These are phyloP conservation scores for Castor canadensis DNA, from an alignment of 2,113 vertebrate species.

Conservation along the genomic window DNA sequence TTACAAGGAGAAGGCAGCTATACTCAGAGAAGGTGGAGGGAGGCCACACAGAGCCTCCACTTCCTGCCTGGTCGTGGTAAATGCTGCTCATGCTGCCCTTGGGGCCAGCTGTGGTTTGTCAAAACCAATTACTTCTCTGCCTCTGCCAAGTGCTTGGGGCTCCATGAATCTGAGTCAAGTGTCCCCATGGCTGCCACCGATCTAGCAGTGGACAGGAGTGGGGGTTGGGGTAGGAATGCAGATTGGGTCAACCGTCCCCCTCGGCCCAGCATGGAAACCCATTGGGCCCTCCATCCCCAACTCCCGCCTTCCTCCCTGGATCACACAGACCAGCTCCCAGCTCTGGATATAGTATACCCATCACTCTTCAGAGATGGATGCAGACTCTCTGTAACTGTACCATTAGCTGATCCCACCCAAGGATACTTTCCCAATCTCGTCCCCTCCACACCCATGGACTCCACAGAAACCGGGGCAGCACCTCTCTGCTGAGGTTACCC, in stretches of 20 bases:
- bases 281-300: not conserved
- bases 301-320: not conserved
- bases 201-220: not conserved
- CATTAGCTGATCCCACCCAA: not conserved
- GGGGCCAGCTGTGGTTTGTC: constrained; percentile 84
- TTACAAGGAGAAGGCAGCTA: not conserved
- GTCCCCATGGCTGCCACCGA: constrained; percentile 42
- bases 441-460: not conserved
- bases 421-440: not conserved
- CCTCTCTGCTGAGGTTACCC: not conserved
- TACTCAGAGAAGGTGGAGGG: constrained; percentile 59
- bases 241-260: constrained; percentile 17
- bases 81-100: constrained; percentile 76
- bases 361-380: not conserved
- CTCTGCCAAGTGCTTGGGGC: constrained; percentile 81
- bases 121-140: constrained; percentile 87
- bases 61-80: constrained; percentile 79
- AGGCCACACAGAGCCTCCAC: constrained; percentile 54
- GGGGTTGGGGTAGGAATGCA: not conserved
- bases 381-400: not conserved
- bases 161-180: constrained; percentile 67
- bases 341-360: not conserved
- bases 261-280: constrained; percentile 2
- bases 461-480: not conserved
- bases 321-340: not conserved